Percentiles rank a stretch among this genome's conserved stretches.
phyloP scores from a whole-genome alignment of 2,797 vertebrate species.

The Anabas testudineus region DNA sequence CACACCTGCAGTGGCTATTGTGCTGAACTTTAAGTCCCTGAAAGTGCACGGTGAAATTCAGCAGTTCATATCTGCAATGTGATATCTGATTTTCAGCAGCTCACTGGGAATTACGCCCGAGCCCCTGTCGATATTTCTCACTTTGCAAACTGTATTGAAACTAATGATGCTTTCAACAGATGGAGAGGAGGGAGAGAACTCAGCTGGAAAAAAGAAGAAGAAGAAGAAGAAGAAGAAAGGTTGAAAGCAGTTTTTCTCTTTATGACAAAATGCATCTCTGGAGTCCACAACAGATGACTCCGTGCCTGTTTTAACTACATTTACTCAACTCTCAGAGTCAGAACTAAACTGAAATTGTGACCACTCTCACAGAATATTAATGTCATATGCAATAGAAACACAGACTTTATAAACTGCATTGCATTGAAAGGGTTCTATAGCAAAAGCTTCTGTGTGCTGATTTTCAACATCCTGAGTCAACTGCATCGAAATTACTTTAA shows the following conservation, averaged over 20 bases:
- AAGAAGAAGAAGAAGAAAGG: constrained; percentile 99
- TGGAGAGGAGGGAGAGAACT: constrained; percentile 93
- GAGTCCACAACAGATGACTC: neutral
- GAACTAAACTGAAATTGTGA: neutral
- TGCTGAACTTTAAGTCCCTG: constrained; percentile 33
- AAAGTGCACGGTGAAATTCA: constrained; percentile 30
- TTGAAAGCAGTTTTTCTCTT: constrained; percentile 79
- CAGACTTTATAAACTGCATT: too few species aligned
- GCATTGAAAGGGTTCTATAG: neutral
- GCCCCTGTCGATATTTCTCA: constrained; percentile 53
- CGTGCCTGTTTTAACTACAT: neutral
- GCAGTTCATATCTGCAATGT: constrained; percentile 50
- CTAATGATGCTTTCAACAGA: constrained; percentile 83
- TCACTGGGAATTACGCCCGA: constrained; percentile 40
- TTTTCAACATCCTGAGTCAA: neutral
- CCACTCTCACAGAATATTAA: too few species aligned
- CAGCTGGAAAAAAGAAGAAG: constrained; percentile 94
- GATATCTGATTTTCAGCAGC: constrained; percentile 54
- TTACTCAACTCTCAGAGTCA: neutral
- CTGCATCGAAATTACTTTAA: constrained; percentile 2
- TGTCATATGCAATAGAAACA: neutral
- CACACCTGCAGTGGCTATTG: constrained; percentile 35
- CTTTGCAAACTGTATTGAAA: constrained; percentile 54
- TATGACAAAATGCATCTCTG: constrained; percentile 11
- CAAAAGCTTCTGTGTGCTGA: neutral